Evolutionary conservation across 2,113 vertebrate genomes (phyloP).

Genomic region (Acrocephalus arundinaceus): DNA sequence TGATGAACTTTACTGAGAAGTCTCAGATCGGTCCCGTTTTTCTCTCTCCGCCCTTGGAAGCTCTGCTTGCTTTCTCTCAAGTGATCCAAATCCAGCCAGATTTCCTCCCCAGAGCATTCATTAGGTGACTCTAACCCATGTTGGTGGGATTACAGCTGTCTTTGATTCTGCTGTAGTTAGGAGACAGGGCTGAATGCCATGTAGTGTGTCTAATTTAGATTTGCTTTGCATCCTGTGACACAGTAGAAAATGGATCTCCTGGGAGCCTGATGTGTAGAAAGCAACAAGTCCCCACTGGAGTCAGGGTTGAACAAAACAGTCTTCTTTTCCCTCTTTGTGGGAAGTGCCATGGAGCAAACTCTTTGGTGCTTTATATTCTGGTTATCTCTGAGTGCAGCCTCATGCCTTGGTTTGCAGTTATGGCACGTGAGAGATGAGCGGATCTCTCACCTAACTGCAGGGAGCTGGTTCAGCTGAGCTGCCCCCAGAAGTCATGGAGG

Average conservation of each 20-base stretch:
- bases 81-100: background rate
- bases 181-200: background rate
- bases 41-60: background rate
- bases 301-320: background rate
- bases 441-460: background rate
- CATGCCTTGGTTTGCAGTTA: background rate
- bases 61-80: background rate
- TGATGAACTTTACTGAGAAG: background rate
- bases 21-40: rapidly evolving
- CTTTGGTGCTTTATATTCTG: background rate
- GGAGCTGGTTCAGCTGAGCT: background rate
- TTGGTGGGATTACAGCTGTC: background rate
- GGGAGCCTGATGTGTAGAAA: background rate
- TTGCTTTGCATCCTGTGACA: background rate
- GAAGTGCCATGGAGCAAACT: background rate
- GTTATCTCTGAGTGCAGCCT: background rate
- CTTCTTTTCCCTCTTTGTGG: background rate
- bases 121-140: background rate
- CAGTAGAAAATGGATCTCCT: background rate
- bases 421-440: background rate
- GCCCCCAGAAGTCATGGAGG: background rate
- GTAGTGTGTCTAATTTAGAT: background rate
- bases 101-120: background rate
- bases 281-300: background rate
- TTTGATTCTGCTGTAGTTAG: background rate